A percentile compares a stretch with the other conserved stretches of the same genome.
Conservation (phyloP, 2,113 vertebrate genomes). For the Ptychochromis oligacanthus region DNA sequence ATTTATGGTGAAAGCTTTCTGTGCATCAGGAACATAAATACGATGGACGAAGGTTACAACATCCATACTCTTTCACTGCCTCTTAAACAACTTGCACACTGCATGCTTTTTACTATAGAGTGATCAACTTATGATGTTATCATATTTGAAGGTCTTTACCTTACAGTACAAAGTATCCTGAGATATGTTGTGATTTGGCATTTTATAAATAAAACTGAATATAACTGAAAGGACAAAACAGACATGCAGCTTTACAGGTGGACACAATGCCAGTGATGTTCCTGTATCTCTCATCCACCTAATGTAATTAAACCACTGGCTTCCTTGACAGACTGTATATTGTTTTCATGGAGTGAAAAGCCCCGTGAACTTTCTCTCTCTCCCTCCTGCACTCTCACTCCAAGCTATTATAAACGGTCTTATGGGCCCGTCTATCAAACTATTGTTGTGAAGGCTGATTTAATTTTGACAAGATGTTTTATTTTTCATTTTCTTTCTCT, state of each 20-base stretch:
- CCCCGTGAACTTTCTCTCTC: constrained; percentile 1
- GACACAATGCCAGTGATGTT: neutral
- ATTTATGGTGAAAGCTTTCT: neutral
- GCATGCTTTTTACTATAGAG: neutral
- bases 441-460: constrained; percentile 55
- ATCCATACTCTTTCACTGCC: neutral
- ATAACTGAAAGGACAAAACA: neutral
- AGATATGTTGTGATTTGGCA: neutral
- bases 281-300: constrained; percentile 20
- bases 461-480: constrained; percentile 52
- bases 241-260: neutral
- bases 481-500: neutral
- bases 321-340: constrained; percentile 14
- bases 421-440: constrained; percentile 52
- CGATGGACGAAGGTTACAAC: neutral
- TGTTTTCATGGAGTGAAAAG: constrained; percentile 39
- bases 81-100: neutral
- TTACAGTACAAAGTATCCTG: neutral
- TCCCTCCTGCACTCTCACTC: neutral
- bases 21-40: neutral
- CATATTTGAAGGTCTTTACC: neutral
- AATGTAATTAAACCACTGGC: constrained; percentile 40
- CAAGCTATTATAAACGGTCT: constrained; percentile 27
- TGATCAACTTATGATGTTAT: neutral
- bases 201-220: neutral